Conservation (phyloP, 1,140 invertebrate species). For the Drosophila santomea region DNA sequence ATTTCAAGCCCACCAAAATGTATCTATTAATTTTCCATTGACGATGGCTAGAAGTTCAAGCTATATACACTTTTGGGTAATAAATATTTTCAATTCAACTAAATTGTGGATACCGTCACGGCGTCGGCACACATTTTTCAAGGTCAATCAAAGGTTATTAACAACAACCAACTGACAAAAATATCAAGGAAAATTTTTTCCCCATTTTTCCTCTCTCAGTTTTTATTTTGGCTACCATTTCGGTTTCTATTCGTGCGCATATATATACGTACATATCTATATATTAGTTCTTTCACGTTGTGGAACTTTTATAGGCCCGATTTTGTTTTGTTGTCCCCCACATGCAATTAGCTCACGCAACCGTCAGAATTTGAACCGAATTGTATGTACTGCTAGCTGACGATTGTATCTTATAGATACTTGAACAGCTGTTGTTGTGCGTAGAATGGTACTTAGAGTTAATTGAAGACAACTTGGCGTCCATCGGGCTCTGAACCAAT, state of each 20-base stretch:
- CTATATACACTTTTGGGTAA: constrained; percentile 38
- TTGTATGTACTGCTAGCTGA: neutral
- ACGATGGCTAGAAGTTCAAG: constrained; percentile 15
- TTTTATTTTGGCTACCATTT: constrained; percentile 54
- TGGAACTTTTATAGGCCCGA: constrained; percentile 48
- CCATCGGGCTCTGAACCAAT: constrained; percentile 13
- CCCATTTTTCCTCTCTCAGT: constrained; percentile 29
- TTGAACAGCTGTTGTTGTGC: constrained; percentile 38
- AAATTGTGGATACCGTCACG: constrained; percentile 55
- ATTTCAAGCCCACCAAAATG: constrained; percentile 32
- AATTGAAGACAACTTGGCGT: constrained; percentile 36
- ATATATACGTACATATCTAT: constrained; percentile 14
- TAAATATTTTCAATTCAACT: constrained; percentile 72
- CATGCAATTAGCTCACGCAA: constrained; percentile 60
- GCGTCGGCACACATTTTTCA: constrained; percentile 65
- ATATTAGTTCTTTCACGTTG: constrained; percentile 34
- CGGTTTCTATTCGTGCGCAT: constrained; percentile 27
- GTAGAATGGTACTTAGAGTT: constrained; percentile 18
- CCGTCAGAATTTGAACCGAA: constrained; percentile 7
- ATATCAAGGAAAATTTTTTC: constrained; percentile 71
- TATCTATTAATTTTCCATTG: constrained; percentile 55
- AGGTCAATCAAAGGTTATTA: constrained; percentile 84
- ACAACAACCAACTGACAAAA: constrained; percentile 64
- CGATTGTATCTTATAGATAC: constrained; percentile 26
- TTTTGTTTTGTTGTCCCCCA: constrained; percentile 31